Percentiles rank a stretch among this genome's conserved stretches.
phyloP scores from a whole-genome alignment of 2,888 invertebrate genomes.

The Pinctada fucata region DNA sequence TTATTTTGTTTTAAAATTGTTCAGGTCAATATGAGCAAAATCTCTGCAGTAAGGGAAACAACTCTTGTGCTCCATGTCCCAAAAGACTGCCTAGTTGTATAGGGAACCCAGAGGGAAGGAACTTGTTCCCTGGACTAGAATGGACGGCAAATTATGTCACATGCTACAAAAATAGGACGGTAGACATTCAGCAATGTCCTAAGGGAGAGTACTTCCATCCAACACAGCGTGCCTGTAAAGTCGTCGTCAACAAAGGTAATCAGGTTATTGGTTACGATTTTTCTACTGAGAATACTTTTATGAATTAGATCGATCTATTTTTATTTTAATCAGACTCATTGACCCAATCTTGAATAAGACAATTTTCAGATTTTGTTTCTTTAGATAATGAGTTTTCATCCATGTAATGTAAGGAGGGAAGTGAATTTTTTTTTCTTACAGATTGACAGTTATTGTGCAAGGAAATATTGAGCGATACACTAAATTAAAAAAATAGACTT shows the following conservation, averaged over 20 bases:
- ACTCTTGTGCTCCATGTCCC: slow-evolving; percentile 47
- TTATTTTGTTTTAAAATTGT: neutral
- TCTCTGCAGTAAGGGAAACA: slow-evolving; percentile 38
- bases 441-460: too few species aligned
- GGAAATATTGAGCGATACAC: too few species aligned
- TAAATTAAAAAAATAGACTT: too few species aligned
- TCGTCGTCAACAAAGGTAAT: slow-evolving; percentile 42
- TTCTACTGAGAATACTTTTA: neutral
- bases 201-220: slow-evolving; percentile 50
- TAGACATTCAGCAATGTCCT: slow-evolving; percentile 22
- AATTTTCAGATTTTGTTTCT: too few species aligned
- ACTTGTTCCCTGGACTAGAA: slow-evolving; percentile 41
- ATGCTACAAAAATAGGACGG: slow-evolving; percentile 51
- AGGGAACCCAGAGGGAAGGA: slow-evolving; percentile 43
- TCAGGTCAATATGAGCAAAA: slow-evolving; percentile 56
- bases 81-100: slow-evolving; percentile 50
- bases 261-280: neutral
- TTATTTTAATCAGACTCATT: too few species aligned
- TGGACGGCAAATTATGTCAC: slow-evolving; percentile 51
- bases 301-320: neutral
- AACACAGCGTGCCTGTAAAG: slow-evolving; percentile 30
- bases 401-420: too few species aligned
- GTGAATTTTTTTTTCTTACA: too few species aligned
- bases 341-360: too few species aligned
- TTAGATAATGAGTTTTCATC: too few species aligned